phyloP scores from a whole-genome alignment of 2,888 invertebrate species.

The Drosophila kokeensis region DNA sequence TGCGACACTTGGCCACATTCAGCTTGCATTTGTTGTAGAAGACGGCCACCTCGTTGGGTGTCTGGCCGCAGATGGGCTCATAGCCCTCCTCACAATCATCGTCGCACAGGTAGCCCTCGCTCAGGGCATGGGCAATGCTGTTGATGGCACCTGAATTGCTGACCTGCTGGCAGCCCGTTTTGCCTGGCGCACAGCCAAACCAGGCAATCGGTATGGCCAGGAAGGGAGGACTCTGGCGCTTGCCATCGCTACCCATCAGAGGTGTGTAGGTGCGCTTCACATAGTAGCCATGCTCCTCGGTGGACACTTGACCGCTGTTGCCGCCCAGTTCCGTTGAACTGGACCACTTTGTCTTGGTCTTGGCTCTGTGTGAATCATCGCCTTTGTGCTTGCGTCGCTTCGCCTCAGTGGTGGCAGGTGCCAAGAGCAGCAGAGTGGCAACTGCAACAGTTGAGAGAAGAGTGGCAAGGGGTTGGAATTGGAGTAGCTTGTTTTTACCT shows the following conservation, averaged over 20 bases:
- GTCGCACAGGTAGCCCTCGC: conserved; percentile 79
- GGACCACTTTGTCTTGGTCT: conserved; percentile 83
- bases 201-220: conserved; percentile 81
- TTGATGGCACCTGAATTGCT: conserved; percentile 70
- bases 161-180: conserved; percentile 55
- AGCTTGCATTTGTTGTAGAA: conserved; percentile 82
- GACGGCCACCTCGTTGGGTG: conserved; percentile 76
- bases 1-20: conserved; percentile 81
- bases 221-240: conserved; percentile 73
- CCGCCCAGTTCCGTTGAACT: conserved; percentile 68
- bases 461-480: background rate
- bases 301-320: conserved; percentile 68
- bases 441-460: conserved; percentile 28
- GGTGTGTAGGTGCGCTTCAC: conserved; percentile 81
- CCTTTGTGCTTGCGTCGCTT: conserved; percentile 73
- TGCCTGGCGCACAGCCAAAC: conserved; percentile 64
- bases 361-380: conserved; percentile 62
- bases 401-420: conserved; percentile 58
- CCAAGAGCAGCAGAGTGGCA: conserved; percentile 59
- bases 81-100: conserved; percentile 78
- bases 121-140: conserved; percentile 63
- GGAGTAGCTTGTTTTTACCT: conserved; percentile 1
- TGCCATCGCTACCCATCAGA: conserved; percentile 11
- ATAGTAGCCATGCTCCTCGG: conserved; percentile 82
- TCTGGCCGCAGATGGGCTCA: conserved; percentile 78